Percentiles rank a stretch among this genome's conserved stretches.
These are phyloP conservation scores for Scartelaos histophorus DNA, from an alignment of 2,113 vertebrate species.

Conservation along the genomic window DNA sequence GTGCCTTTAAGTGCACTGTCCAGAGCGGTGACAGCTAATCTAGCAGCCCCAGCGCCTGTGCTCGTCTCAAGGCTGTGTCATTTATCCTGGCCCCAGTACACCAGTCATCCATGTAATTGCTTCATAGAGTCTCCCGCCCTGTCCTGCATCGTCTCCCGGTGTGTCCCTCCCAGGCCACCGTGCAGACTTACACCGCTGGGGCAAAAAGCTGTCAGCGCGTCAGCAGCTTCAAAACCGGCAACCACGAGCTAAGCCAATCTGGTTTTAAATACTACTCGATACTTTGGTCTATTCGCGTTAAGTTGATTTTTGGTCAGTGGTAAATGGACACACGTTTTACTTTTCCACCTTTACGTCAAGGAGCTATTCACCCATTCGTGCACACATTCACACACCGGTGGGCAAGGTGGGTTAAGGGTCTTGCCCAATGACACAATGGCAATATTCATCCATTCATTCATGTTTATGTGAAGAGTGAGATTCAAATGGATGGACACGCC, in stretches of 20 bases:
- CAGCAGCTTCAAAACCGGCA: slow-evolving; percentile 24
- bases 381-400: too few species aligned
- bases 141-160: slow-evolving; percentile 40
- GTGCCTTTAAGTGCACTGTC: slow-evolving; percentile 34
- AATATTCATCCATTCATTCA: too few species aligned
- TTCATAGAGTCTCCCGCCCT: slow-evolving; percentile 50
- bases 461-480: too few species aligned
- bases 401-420: too few species aligned
- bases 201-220: slow-evolving; percentile 31
- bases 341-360: too few species aligned
- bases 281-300: background rate
- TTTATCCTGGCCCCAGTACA: slow-evolving; percentile 52
- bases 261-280: background rate
- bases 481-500: too few species aligned
- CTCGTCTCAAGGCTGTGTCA: slow-evolving; percentile 46
- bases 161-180: slow-evolving; percentile 24
- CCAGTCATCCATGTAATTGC: slow-evolving; percentile 72
- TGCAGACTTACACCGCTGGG: slow-evolving; percentile 34
- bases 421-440: too few species aligned
- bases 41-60: slow-evolving; percentile 22
- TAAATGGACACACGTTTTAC: too few species aligned
- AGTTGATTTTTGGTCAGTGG: too few species aligned
- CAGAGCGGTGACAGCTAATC: slow-evolving; percentile 52
- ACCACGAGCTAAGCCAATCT: too few species aligned
- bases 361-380: too few species aligned